phyloP scores from a whole-genome alignment of 2,113 vertebrate species.

The Procapra przewalskii region DNA sequence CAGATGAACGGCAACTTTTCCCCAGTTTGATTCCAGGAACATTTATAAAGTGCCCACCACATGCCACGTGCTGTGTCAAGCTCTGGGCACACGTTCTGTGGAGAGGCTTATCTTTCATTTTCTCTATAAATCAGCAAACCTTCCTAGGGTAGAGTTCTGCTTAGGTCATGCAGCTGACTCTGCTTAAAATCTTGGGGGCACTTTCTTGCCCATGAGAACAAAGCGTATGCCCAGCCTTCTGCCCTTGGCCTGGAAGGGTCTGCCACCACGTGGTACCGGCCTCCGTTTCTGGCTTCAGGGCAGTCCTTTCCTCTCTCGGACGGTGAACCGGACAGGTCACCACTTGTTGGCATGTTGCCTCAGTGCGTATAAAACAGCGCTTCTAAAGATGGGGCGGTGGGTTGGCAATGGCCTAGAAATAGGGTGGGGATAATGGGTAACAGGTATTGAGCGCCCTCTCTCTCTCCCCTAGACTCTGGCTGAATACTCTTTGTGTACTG shows the following conservation, averaged over 20 bases:
- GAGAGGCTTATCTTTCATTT: not conserved
- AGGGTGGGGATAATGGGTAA: no score
- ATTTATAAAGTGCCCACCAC: not conserved
- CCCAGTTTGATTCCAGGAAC: not conserved
- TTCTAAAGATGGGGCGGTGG: not conserved
- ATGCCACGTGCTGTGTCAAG: not conserved
- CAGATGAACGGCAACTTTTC: not conserved
- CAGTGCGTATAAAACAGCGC: not conserved
- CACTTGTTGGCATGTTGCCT: not conserved
- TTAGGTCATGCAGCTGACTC: not conserved
- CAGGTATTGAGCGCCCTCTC: rapidly evolving
- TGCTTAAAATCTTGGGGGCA: not conserved
- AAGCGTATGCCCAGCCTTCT: not conserved
- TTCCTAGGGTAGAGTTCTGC: not conserved
- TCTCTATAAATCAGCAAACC: not conserved
- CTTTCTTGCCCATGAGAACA: not conserved
- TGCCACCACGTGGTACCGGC: not conserved
- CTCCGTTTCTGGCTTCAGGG: no score
- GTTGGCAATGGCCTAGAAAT: not conserved
- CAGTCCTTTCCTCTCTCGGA: not conserved
- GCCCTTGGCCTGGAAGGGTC: not conserved
- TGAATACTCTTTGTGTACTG: no score
- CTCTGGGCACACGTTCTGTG: not conserved
- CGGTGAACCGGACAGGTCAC: not conserved
- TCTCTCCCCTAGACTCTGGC: not conserved